Conservation (phyloP, 2,113 vertebrate species). For the Delphinus delphis region DNA sequence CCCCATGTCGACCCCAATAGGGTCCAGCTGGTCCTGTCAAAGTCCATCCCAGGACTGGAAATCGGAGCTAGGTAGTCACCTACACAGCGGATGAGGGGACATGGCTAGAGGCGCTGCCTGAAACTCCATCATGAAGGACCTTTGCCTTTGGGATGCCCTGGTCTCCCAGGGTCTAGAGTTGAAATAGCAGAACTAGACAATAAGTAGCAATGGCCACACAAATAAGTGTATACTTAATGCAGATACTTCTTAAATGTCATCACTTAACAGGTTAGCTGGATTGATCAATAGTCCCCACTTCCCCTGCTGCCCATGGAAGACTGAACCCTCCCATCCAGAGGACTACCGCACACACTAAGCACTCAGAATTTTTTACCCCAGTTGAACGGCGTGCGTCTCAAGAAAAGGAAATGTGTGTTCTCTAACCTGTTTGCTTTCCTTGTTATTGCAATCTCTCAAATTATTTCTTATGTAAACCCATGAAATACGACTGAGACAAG, state of each 20-base stretch:
- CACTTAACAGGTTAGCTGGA: background rate
- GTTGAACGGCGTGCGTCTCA: background rate
- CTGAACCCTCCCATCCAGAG: fast-evolving
- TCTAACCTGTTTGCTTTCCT: background rate
- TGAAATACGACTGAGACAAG: background rate
- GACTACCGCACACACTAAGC: background rate
- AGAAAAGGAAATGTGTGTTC: background rate
- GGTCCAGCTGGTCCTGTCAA: background rate
- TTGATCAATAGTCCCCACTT: fast-evolving
- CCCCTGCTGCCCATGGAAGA: background rate
- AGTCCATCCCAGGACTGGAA: background rate
- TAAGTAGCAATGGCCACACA: background rate
- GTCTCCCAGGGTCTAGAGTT: background rate
- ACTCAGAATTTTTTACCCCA: background rate
- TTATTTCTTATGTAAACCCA: background rate
- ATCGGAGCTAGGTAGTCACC: background rate
- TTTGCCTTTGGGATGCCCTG: background rate
- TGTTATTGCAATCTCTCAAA: background rate
- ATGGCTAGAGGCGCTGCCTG: fast-evolving
- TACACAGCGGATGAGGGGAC: fast-evolving
- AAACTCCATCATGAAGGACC: background rate
- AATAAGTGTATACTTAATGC: no score
- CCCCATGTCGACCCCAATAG: background rate
- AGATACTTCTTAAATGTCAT: background rate
- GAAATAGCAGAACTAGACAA: background rate